Conservation (phyloP, 2,888 invertebrate species). For the Cantharis nigra region DNA sequence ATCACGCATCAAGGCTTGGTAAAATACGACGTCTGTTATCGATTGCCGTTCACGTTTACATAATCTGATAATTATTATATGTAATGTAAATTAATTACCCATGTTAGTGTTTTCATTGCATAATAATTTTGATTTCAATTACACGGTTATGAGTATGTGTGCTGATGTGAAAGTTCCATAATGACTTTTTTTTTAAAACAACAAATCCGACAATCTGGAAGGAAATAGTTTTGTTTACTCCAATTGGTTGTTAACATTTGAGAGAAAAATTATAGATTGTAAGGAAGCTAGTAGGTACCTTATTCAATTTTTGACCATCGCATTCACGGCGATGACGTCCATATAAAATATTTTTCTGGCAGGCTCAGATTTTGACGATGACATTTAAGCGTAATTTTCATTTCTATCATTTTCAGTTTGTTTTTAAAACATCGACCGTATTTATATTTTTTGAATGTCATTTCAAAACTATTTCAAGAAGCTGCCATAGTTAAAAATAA, state of each 20-base stretch:
- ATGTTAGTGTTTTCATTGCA: not conserved
- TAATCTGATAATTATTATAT: not conserved
- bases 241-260: not conserved
- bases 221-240: not conserved
- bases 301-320: not conserved
- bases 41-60: not conserved
- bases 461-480: not conserved
- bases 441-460: not conserved
- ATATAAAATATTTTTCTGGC: not conserved
- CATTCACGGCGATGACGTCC: not conserved
- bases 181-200: not conserved
- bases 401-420: not conserved
- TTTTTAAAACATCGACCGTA: not conserved
- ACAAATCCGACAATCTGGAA: not conserved
- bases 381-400: not conserved
- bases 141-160: not conserved
- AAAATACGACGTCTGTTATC: not conserved
- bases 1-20: not conserved
- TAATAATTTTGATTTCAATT: not conserved
- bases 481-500: not conserved
- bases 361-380: not conserved
- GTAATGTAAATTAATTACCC: conserved; percentile 2
- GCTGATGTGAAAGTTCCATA: not conserved
- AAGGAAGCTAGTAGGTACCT: not conserved
- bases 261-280: not conserved